Base-by-base conservation (phyloP, 92 coral and sea anemone species). In the Siderastrea siderea region DNA sequence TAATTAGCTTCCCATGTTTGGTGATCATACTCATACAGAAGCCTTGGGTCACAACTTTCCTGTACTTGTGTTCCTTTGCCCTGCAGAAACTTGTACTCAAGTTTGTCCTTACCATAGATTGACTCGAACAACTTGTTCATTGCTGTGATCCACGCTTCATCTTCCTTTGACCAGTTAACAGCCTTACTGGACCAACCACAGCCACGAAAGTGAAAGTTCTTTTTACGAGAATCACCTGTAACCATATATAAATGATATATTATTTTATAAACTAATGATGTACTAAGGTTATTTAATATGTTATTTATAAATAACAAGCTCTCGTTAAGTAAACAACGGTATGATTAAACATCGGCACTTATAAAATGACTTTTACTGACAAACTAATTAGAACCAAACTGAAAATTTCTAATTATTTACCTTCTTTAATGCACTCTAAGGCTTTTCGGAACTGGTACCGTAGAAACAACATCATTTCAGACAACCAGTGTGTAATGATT, bases 111-210 rank as follows among this genome's bases (percentile, higher is more conserved):
- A 9, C 94, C 91, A 83, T 87, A 87, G 43, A 83, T 53, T 11
- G 86, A 66, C 2, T 74, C 74, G 62, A 80, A 81, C 13, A 86
- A 71, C 59, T 67, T 47, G 3, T 58, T 73, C 54, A 86, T 81
- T 7, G 66, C 52, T 11, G 77, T 15, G 51, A 86, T 91, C 94
- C 94, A 91, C 19, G 48, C 15, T n/a, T 63, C 19, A 66, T 91
- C 94, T 7, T 80, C 73, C 7, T 67, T 52, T 11, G 85, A 71
- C 77, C 90, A 74, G 48, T 47, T 16, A 63, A 61, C 82, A 26
- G 51, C 69, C 73, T 90, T 90, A 15, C 60, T 74, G 57, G 65
- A 45, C 93, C 93, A 90, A 17, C 94, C 94, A 91, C 94, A 91
- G 50, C 94, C 94, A 12, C 91, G 80, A 81, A 49, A 86, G 52